Evolutionary conservation across 1,140 invertebrate species (phyloP), one percentile per base, ranked within the genome.

Genomic region (Drosophila pseudoananassae): DNA sequence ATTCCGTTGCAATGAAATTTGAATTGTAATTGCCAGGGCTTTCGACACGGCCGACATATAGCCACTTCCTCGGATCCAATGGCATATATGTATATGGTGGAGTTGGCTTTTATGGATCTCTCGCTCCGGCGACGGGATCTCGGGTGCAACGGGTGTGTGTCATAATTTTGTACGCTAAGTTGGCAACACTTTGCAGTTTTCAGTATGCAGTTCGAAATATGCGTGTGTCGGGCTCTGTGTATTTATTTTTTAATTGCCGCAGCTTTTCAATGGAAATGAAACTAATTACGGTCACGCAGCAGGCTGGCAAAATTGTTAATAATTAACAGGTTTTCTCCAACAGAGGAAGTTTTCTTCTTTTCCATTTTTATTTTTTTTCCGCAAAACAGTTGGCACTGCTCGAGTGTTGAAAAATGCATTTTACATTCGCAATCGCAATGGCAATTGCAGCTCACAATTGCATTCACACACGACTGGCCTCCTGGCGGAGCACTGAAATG

Each of bases 111-210:
- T 68, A 68, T 71, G 68, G 52, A 57, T 63, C 71, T 55, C 17
- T 17, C 50, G 33, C 12, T 40, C 25, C 25, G 6, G 5, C 5
- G 51, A 9, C 31, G 52, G 38, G 29, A 52, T 61, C 58, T 25
- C 8, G 33, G 9, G 33, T 10, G 9, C 4, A 55, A 61, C 33
- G 60, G 57, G 43, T 23, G 43, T 78, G 70, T 76, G 81, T 72
- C 63, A 90, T 89, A 82, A 89, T 84, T 84, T 79, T 89, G 79
- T 83, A 89, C 84, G 83, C 76, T 90, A 88, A 88, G 84, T 89
- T 88, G 83, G 84, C 83, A 88, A 88, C 83, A 88, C 60, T 88
- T 88, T 89, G 76, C 84, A 80, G 66, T 47, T 72, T 65, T 63
- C 57, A 88, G 33, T 12, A 1, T 36, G 10, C 33, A 36, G 10